These are phyloP conservation scores for Solenopsis invicta DNA, from an alignment of 1,140 invertebrate genomes.

Conservation along the genomic window DNA sequence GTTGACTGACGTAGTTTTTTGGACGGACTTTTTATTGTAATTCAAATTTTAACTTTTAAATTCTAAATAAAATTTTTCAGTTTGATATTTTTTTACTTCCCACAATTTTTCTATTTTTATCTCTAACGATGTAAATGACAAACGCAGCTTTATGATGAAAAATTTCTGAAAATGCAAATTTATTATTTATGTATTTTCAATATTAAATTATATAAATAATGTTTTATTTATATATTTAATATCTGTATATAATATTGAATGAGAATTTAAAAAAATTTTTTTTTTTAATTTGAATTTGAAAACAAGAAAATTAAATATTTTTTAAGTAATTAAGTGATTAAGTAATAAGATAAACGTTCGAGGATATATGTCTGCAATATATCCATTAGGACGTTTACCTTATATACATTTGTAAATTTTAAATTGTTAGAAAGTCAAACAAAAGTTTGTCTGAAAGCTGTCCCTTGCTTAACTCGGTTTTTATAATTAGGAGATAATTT, in stretches of 20 bases:
- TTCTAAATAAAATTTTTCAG: not conserved
- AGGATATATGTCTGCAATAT: no score
- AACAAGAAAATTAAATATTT: not conserved
- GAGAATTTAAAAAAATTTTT: not conserved
- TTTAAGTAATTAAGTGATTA: no score
- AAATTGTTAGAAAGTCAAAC: no score
- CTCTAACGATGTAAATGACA: not conserved
- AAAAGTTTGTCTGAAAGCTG: not conserved
- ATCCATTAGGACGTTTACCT: no score
- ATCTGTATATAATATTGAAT: not conserved
- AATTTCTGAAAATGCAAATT: not conserved
- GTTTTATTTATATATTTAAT: not conserved
- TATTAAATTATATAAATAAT: slow-evolving; percentile 3
- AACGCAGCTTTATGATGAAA: not conserved
- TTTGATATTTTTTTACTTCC: not conserved
- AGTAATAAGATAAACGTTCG: no score
- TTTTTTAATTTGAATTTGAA: not conserved
- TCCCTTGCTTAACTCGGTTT: not conserved
- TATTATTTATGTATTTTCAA: not conserved
- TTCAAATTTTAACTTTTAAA: slow-evolving; percentile 2
- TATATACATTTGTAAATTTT: no score
- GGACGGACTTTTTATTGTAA: not conserved
- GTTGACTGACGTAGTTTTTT: not conserved
- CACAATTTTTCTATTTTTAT: not conserved
- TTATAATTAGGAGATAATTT: slow-evolving; percentile 24